A percentile compares a stretch with the other conserved stretches of the same genome.
phyloP scores from a whole-genome alignment of 2,797 vertebrate genomes.

The Scleropages formosus region DNA sequence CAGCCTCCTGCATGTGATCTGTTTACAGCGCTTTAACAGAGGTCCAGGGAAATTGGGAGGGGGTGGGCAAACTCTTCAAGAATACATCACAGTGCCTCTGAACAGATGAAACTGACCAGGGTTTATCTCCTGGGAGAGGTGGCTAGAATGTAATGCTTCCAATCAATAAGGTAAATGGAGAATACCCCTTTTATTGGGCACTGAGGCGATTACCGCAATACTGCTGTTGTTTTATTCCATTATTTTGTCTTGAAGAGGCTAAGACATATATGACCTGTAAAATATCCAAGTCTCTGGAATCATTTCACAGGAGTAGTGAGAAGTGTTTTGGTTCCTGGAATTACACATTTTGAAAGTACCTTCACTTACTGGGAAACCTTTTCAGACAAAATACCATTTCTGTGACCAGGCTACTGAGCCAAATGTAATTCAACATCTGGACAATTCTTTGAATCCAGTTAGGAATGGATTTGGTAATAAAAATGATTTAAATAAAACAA shows the following conservation, averaged over 20 bases:
- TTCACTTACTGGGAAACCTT: constrained; percentile 44
- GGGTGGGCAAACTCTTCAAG: constrained; percentile 45
- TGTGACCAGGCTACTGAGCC: background rate
- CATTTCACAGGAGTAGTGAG: constrained; percentile 46
- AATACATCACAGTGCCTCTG: constrained; percentile 56
- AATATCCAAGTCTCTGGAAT: constrained; percentile 26
- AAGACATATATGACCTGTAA: constrained; percentile 40
- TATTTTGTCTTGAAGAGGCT: constrained; percentile 37
- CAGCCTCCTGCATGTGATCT: background rate
- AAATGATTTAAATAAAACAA: no score
- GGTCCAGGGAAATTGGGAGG: background rate
- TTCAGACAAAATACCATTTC: constrained; percentile 27
- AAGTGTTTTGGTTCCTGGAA: constrained; percentile 45
- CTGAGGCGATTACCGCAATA: constrained; percentile 55
- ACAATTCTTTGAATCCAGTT: no score
- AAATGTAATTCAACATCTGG: no score
- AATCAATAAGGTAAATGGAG: constrained; percentile 57
- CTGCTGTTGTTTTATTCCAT: constrained; percentile 53
- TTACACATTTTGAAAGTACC: constrained; percentile 42
- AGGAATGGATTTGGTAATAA: no score
- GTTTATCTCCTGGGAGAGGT: constrained; percentile 39
- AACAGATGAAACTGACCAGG: constrained; percentile 61
- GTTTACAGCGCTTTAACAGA: constrained; percentile 1
- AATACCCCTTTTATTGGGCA: constrained; percentile 46
- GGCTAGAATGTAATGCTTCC: constrained; percentile 35